Evolutionary conservation across 2,113 vertebrate species (phyloP).

Genomic region (Barbus barbus): DNA sequence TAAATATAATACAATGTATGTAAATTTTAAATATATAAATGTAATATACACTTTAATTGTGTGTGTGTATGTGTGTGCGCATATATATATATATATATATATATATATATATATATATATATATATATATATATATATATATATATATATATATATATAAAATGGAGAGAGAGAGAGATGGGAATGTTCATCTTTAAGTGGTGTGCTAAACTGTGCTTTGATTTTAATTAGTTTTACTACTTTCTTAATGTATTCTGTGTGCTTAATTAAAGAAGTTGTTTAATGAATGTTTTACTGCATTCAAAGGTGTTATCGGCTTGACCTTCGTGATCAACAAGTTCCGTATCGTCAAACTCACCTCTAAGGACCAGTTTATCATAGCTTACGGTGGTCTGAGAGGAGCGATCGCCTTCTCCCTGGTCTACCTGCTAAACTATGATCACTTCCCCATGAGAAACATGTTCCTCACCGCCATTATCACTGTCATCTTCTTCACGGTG

Average conservation of each 20-base stretch:
- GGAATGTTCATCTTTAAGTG: background rate
- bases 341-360: conserved; percentile 94
- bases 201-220: background rate
- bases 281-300: conserved; percentile 10
- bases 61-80: too few relatives aligned
- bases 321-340: conserved; percentile 97
- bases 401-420: conserved; percentile 95
- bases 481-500: conserved; percentile 97
- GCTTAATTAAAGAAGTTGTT: background rate
- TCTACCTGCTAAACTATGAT: conserved; percentile 82
- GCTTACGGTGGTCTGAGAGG: conserved; percentile 96
- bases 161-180: too few relatives aligned
- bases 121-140: too few relatives aligned
- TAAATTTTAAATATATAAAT: too few relatives aligned
- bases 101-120: too few relatives aligned
- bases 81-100: too few relatives aligned
- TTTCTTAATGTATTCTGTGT: background rate
- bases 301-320: conserved; percentile 87
- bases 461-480: conserved; percentile 98
- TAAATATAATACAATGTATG: too few relatives aligned
- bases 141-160: too few relatives aligned
- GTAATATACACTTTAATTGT: too few relatives aligned
- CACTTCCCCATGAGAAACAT: conserved; percentile 84
- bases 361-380: conserved; percentile 97
- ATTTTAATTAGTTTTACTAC: background rate